Percentiles rank a stretch among this genome's conserved stretches.
These are phyloP conservation scores for Platanista minor DNA, from an alignment of 2,113 vertebrate species.

Conservation along the genomic window DNA sequence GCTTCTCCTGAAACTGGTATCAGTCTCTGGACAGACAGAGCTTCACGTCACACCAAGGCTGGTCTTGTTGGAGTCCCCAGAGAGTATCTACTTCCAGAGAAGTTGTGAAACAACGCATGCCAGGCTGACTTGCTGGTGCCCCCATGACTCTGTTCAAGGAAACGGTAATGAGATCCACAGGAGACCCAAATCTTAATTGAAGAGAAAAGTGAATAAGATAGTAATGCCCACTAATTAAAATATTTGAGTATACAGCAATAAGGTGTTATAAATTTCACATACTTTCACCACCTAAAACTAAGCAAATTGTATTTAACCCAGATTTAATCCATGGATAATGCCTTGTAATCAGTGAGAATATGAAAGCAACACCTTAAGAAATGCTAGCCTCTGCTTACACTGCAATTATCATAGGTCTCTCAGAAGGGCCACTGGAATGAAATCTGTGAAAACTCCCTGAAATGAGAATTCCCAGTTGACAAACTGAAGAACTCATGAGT, in stretches of 20 bases:
- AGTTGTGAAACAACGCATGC: background rate
- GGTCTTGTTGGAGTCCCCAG: background rate
- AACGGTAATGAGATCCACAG: background rate
- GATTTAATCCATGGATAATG: background rate
- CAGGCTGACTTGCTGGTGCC: background rate
- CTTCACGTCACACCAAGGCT: background rate
- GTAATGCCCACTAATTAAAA: background rate
- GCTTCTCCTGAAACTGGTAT: background rate
- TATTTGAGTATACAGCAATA: background rate
- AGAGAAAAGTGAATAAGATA: background rate
- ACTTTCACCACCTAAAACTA: background rate
- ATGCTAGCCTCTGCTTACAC: background rate
- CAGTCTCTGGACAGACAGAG: background rate
- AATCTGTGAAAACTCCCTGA: background rate
- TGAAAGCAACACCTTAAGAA: background rate
- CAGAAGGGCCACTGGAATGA: background rate
- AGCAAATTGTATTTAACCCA: background rate
- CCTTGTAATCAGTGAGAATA: background rate
- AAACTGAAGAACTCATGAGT: background rate
- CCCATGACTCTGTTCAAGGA: background rate
- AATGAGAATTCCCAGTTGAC: background rate
- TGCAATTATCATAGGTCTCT: background rate
- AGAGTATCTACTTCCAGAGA: background rate
- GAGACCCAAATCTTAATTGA: background rate
- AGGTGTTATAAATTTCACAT: background rate